A percentile compares a stretch with the other conserved stretches of the same genome.
phyloP scores from a whole-genome alignment of 2,113 vertebrate species.

The Scophthalmus maximus region DNA sequence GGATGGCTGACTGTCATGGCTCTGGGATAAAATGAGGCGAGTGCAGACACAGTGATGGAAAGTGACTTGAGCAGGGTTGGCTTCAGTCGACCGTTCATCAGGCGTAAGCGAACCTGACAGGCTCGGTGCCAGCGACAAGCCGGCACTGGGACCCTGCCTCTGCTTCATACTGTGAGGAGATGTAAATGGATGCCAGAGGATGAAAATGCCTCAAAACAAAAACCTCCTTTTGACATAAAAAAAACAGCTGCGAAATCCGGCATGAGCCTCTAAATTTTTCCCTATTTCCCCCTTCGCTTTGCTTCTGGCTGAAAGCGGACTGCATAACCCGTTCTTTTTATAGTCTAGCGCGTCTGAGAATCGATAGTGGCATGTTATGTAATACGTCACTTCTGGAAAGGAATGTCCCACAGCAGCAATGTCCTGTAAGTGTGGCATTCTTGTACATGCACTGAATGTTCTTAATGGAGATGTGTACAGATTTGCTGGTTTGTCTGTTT shows the following conservation, averaged over 20 bases:
- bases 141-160: slow-evolving; percentile 18
- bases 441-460: not conserved
- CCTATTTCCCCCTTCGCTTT: not conserved
- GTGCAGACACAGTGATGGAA: slow-evolving; percentile 40
- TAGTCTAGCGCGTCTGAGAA: slow-evolving; percentile 32
- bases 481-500: slow-evolving; percentile 39
- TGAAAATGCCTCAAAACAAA: slow-evolving; percentile 4
- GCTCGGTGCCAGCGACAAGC: slow-evolving; percentile 45
- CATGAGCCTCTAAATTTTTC: slow-evolving; percentile 3
- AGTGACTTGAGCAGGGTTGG: slow-evolving; percentile 56
- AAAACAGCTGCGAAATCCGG: slow-evolving; percentile 13
- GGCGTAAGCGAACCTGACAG: slow-evolving; percentile 59
- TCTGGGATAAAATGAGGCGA: slow-evolving; percentile 28
- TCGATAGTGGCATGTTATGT: slow-evolving; percentile 40
- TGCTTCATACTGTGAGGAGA: slow-evolving; percentile 10
- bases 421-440: not conserved
- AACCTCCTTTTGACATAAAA: slow-evolving; percentile 1
- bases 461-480: slow-evolving; percentile 15
- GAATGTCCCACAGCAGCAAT: slow-evolving; percentile 26
- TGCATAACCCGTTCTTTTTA: slow-evolving; percentile 31
- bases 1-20: slow-evolving; percentile 14
- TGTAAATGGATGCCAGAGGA: slow-evolving; percentile 1
- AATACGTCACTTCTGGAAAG: slow-evolving; percentile 25
- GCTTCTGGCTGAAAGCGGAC: slow-evolving; percentile 7
- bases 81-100: slow-evolving; percentile 40